phyloP scores from a whole-genome alignment of 2,113 vertebrate species.

The Oncorhynchus kisutch region DNA sequence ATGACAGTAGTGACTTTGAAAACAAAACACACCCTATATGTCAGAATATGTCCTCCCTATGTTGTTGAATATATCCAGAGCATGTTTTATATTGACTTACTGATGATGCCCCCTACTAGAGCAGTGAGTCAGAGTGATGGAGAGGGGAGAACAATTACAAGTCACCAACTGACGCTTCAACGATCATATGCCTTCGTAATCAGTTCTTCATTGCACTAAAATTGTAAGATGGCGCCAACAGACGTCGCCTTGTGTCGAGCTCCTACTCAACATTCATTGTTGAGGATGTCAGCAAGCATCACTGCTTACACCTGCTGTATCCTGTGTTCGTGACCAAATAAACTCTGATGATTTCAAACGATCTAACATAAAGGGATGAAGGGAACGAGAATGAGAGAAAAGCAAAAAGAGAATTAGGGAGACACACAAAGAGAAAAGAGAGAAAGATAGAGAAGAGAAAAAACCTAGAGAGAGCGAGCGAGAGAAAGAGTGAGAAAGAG shows the following conservation, averaged over 20 bases:
- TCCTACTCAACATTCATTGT: too few species aligned
- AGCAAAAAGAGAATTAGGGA: constrained; percentile 2
- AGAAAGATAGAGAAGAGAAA: background rate
- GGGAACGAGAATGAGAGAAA: background rate
- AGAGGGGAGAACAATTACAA: background rate
- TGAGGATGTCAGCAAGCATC: too few species aligned
- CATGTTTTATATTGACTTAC: background rate
- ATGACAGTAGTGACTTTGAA: constrained; percentile 53
- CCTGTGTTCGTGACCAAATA: too few species aligned
- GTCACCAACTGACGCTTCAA: background rate
- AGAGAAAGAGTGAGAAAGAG: background rate
- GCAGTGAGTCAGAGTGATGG: background rate
- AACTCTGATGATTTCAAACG: too few species aligned
- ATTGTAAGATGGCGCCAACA: too few species aligned
- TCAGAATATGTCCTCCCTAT: constrained; percentile 30
- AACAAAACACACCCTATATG: constrained; percentile 40
- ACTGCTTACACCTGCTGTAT: too few species aligned
- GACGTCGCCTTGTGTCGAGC: too few species aligned
- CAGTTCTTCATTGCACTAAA: background rate
- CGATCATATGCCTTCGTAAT: background rate
- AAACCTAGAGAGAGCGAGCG: background rate
- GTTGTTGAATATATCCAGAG: constrained; percentile 26
- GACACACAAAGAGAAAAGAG: constrained; percentile 15
- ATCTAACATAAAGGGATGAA: background rate
- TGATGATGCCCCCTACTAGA: background rate